Conservation (phyloP, 2,113 vertebrate species). For the Sminthopsis crassicaudata region DNA sequence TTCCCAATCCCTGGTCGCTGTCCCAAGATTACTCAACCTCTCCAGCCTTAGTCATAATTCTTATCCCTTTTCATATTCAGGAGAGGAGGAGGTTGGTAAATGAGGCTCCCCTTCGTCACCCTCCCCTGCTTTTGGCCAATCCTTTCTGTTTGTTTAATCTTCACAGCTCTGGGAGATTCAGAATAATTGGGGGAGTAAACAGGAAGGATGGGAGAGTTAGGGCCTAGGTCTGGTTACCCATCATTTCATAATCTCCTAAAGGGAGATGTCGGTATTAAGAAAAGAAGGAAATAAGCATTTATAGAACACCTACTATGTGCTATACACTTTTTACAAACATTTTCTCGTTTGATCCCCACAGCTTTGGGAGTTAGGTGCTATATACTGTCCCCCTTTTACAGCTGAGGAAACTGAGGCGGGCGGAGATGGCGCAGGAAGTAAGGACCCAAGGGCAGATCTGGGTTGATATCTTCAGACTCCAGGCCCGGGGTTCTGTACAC, state of each 20-base stretch:
- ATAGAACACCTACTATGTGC: not conserved
- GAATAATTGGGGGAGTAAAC: not conserved
- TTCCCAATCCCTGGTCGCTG: constrained; percentile 70
- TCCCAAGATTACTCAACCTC: constrained; percentile 74
- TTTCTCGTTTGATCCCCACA: not conserved
- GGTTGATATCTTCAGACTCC: not conserved
- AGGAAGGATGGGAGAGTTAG: not conserved
- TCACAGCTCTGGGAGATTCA: not conserved
- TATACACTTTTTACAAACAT: not conserved
- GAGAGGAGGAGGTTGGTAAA: not conserved
- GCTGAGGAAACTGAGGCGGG: not conserved
- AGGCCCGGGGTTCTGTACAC: not conserved
- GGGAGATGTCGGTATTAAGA: not conserved
- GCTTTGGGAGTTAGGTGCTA: not conserved
- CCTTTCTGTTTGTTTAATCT: constrained; percentile 41
- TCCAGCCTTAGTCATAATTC: constrained; percentile 45
- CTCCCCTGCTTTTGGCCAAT: not conserved
- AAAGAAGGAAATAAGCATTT: no score
- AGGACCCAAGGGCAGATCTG: not conserved
- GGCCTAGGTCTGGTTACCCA: not conserved
- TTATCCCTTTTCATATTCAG: constrained; percentile 5
- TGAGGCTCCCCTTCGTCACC: not conserved
- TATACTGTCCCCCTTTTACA: not conserved
- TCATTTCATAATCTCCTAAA: not conserved
- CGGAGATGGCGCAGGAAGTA: not conserved